Conservation (phyloP, 2,888 invertebrate species). For the Mesochorus sp. region DNA sequence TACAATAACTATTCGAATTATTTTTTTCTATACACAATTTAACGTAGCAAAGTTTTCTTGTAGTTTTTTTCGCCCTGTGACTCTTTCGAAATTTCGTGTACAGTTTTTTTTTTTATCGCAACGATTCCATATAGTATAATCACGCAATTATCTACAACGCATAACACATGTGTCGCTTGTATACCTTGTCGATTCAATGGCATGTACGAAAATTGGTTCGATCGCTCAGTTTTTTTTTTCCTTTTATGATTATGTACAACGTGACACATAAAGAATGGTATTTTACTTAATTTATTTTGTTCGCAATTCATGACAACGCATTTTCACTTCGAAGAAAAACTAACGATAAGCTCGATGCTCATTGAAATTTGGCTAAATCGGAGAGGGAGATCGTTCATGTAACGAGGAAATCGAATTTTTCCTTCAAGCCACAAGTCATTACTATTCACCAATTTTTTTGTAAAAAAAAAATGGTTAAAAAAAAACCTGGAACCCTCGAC, state of each 20-base stretch:
- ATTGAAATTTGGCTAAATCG: neutral
- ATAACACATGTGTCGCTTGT: neutral
- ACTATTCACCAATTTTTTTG: too few species aligned
- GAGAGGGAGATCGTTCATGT: neutral
- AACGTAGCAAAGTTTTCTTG: conserved; percentile 47
- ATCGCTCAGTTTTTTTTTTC: neutral
- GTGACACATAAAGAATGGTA: neutral
- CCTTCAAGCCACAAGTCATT: too few species aligned
- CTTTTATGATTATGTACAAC: conserved; percentile 41
- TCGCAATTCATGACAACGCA: neutral
- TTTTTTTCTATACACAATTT: conserved; percentile 41
- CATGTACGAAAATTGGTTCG: conserved; percentile 19
- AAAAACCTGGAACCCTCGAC: too few species aligned
- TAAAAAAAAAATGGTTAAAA: too few species aligned
- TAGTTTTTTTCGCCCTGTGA: neutral
- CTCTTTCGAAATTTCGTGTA: neutral
- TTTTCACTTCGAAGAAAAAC: neutral
- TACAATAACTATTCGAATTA: conserved; percentile 32
- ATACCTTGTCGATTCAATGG: neutral
- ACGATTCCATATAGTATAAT: conserved; percentile 12
- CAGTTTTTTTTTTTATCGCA: neutral
- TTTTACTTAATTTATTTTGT: neutral
- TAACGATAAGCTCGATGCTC: conserved; percentile 7
- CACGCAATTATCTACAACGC: conserved; percentile 12
- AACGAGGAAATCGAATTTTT: neutral